Base-by-base conservation (phyloP, 2,113 vertebrate genomes). In the Arenaria interpres region DNA sequence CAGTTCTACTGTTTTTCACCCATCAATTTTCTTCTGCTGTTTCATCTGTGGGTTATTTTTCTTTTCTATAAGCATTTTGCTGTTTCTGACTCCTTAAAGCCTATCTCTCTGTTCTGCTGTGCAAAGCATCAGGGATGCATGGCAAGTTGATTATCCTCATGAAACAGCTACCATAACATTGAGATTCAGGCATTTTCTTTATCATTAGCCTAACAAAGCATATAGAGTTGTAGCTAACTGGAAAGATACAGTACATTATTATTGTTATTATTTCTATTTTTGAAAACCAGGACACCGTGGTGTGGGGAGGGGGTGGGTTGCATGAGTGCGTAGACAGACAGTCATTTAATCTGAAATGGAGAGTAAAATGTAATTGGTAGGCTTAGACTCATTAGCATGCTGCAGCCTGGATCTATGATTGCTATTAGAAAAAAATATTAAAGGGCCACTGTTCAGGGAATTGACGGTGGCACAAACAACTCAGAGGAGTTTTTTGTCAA, bases 191-290 rank as follows among this genome's bases (percentile, higher is more conserved):
- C 94, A 93, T 94, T 97, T 97, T 96, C 89, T 96, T 96, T 95
- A 95, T 97, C 97, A 97, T 97, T 97, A 96, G 81, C 87, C 89
- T 95, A 96, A 97, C 89, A 97, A 97, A 95, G 96, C 97, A 96
- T 95, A 93, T 67, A 96, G 84, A 96, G 94, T 97, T 91, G 94
- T 91, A 89, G 91, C 90, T 97, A 97, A 96, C 87, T 89, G 89
- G 87, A 94, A 97, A 96, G 97, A 95, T 85, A 97, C 91, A 92
- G 94, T 89, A 73, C 87, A 89, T 97, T 96, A 97, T 96, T 97
- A 85, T 94, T 97, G 94, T 95, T 97, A 94, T 97, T 97, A 95
- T 97, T 97, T 97, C 95, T 96, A 91, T 96, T 97, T 96, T 96
- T 94, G 89, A 96, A 95, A 96, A 94, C 48, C 94, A 91, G 91